Percentiles rank a stretch among this genome's conserved stretches.
These are phyloP conservation scores for Cantharis nigra DNA, from an alignment of 2,888 invertebrate genomes.

Conservation along the genomic window DNA sequence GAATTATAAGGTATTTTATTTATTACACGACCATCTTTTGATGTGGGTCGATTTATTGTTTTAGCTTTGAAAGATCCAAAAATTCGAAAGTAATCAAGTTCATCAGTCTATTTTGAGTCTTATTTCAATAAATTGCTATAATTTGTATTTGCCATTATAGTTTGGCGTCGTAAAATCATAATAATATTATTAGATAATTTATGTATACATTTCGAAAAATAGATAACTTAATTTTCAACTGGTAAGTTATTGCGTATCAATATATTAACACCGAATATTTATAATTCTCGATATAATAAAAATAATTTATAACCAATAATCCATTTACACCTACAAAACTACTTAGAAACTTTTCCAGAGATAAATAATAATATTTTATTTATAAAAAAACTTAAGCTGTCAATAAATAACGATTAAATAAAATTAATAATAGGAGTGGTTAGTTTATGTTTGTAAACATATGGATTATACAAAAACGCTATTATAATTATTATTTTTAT, in stretches of 20 bases:
- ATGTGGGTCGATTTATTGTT: constrained; percentile 28
- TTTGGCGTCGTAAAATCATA: neutral
- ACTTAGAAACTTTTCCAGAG: constrained; percentile 10
- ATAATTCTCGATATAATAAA: neutral
- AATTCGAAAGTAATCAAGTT: constrained; percentile 16
- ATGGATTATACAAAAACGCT: constrained; percentile 16
- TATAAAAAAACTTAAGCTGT: constrained; percentile 20
- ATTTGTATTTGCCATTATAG: neutral
- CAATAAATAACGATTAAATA: constrained; percentile 28
- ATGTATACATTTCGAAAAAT: neutral
- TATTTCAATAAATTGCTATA: neutral
- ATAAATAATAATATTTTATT: constrained; percentile 14
- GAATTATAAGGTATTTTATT: constrained; percentile 32
- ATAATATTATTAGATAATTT: neutral
- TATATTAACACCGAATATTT: neutral
- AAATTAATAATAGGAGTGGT: constrained; percentile 29
- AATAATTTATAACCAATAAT: constrained; percentile 10
- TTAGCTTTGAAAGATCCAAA: constrained; percentile 19
- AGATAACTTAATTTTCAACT: neutral
- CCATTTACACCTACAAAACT: constrained; percentile 16
- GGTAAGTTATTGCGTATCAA: neutral
- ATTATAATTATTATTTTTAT: constrained; percentile 21
- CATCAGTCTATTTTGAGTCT: neutral
- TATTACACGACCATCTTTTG: constrained; percentile 18
- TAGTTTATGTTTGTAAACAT: constrained; percentile 21